Evolutionary conservation across 2,113 vertebrate species (phyloP).

Genomic region (Phrynosoma platyrhinos): DNA sequence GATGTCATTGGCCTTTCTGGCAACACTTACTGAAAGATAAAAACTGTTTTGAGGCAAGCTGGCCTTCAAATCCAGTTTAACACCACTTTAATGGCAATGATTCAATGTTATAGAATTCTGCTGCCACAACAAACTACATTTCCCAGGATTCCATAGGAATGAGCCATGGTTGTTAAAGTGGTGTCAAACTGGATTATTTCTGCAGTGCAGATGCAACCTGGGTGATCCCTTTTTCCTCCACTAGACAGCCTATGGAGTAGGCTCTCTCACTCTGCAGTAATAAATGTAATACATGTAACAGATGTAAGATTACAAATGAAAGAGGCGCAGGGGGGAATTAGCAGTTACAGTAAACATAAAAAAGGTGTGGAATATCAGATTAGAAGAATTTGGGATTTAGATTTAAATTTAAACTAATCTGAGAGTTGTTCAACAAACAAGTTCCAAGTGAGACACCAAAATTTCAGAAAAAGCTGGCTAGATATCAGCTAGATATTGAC

Average conservation of each 20-base stretch:
- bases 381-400: not conserved
- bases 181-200: too few species aligned
- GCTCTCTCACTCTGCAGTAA: not conserved
- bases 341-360: not conserved
- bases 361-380: not conserved
- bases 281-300: slow-evolving; percentile 14
- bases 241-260: slow-evolving; percentile 14
- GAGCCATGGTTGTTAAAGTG: too few species aligned
- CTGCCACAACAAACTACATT: too few species aligned
- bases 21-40: slow-evolving; percentile 27
- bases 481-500: too few species aligned
- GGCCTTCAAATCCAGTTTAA: slow-evolving; percentile 3
- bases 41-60: not conserved
- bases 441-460: too few species aligned
- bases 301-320: not conserved
- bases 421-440: too few species aligned
- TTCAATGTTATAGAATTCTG: too few species aligned
- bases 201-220: too few species aligned
- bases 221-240: not conserved
- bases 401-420: too few species aligned
- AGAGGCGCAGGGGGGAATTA: not conserved
- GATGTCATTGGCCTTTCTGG: not conserved
- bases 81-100: too few species aligned
- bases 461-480: too few species aligned
- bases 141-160: too few species aligned